Base-by-base conservation (phyloP, 2,797 vertebrate species). In the Knipowitschia caucasica region DNA sequence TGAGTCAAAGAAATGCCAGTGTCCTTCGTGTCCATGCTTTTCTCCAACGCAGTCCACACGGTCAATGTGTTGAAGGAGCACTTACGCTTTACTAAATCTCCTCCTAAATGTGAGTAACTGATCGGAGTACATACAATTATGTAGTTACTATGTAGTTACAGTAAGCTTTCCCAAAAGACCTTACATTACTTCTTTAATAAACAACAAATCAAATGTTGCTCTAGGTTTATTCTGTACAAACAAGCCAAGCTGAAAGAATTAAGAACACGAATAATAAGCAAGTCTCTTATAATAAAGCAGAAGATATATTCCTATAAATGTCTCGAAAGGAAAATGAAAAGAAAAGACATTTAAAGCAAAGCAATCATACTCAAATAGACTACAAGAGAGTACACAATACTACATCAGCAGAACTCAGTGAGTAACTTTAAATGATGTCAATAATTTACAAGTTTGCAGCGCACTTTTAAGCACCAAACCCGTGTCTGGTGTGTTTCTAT, bases 191-290 rank as follows among this genome's bases (percentile, higher is more conserved):
- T 78, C 60, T 81, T 83, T 71, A 83, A 86, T 81, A 85, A 89
- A 85, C 52, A 20, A 84, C 78, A 84, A 88, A 86, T 78, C 50
- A 86, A 84, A 82, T 81, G 80, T 75, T 72, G 68, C 62, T 76
- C 77, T 84, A 86, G 65, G 57, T 81, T 77, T 82, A 81, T 79
- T 85, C 82, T 88, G 75, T 88, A 88, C 86, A 88, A 88, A 88
- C 76, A 86, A 88, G 86, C 77, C 79, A 83, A 88, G 85, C 84
- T 70, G 73, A 84, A 82, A 70, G 71, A 86, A 77, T 83, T 72
- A 49, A 73, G 70, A 81, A 80, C 73, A 86, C 86, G n/a, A 82
- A 81, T 64, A 67, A 52, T 59, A 76, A 85, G 81, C 75, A 64
- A 73, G 63, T 77, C 55, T 83, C 62, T 78, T 55, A 81, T 78